Evolutionary conservation across 2,113 vertebrate species (phyloP).

Genomic region (Dicentrarchus labrax): DNA sequence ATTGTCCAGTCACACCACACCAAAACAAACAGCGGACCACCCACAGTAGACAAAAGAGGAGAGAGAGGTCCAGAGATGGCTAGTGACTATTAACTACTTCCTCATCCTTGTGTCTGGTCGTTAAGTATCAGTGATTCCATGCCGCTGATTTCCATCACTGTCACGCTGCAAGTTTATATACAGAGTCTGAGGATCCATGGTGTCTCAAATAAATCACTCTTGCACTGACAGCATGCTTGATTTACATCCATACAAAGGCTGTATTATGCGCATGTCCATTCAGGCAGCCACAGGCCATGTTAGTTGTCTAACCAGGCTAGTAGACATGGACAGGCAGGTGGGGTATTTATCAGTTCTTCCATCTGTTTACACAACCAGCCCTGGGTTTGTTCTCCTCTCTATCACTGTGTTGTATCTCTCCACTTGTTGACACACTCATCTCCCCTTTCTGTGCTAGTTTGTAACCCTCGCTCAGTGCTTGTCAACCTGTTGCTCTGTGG

Average conservation of each 20-base stretch:
- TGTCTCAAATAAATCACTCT: slow-evolving; percentile 20
- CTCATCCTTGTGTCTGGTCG: slow-evolving; percentile 40
- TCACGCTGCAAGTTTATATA: slow-evolving; percentile 11
- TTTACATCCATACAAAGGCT: slow-evolving; percentile 38
- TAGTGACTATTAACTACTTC: slow-evolving; percentile 64
- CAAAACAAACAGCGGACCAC: slow-evolving; percentile 83
- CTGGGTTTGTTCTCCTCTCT: slow-evolving; percentile 58
- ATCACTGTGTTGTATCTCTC: slow-evolving; percentile 68
- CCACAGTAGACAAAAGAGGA: slow-evolving; percentile 66
- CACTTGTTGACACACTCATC: slow-evolving; percentile 68
- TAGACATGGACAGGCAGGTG: slow-evolving; percentile 34
- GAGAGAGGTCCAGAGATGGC: slow-evolving; percentile 24
- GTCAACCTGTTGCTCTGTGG: slow-evolving; percentile 34
- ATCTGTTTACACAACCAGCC: slow-evolving; percentile 78
- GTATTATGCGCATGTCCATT: slow-evolving; percentile 3
- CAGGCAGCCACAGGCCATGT: slow-evolving; percentile 28
- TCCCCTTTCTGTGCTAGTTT: slow-evolving; percentile 70
- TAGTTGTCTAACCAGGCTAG: slow-evolving; percentile 25
- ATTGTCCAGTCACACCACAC: slow-evolving; percentile 79
- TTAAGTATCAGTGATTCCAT: slow-evolving; percentile 31
- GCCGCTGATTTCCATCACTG: slow-evolving; percentile 10
- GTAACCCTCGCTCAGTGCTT: slow-evolving; percentile 57
- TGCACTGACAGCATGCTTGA: background rate
- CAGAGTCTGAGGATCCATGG: background rate
- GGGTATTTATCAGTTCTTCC: slow-evolving; percentile 57